Conservation (phyloP, 1,140 invertebrate species). For the Ditylenchus dipsaci region DNA sequence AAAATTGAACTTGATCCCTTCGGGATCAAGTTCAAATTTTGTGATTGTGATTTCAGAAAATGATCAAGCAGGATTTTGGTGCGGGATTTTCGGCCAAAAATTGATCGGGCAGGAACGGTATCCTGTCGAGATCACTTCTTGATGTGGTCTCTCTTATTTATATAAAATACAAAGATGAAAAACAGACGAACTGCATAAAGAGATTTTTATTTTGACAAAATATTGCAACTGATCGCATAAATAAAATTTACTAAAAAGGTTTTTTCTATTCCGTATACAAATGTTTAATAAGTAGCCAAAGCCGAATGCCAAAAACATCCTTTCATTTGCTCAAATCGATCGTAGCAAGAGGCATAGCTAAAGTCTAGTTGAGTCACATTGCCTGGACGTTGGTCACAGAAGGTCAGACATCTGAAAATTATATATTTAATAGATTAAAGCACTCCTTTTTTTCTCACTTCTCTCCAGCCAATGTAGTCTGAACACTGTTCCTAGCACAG, state of each 20-base stretch:
- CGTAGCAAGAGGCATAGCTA: conserved; percentile 54
- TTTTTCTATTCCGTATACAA: neutral
- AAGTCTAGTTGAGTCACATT: conserved; percentile 57
- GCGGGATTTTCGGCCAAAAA: no score
- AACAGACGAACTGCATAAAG: neutral
- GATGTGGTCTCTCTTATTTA: no score
- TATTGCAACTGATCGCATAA: no score
- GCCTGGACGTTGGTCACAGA: conserved; percentile 56
- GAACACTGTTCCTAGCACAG: conserved; percentile 51
- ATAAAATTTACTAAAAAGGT: no score
- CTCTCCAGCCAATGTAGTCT: conserved; percentile 48
- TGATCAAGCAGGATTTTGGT: no score
- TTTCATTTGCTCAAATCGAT: conserved; percentile 56
- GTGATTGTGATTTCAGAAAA: no score
- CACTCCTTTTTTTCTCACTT: conserved; percentile 33
- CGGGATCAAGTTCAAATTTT: no score
- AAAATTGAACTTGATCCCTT: no score
- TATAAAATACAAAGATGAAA: no score
- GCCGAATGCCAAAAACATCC: conserved; percentile 51
- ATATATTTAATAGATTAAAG: neutral
- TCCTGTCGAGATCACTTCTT: no score
- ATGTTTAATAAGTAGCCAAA: neutral
- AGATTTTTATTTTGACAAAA: no score
- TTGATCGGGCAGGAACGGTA: no score
- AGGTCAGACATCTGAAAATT: conserved; percentile 43